Evolutionary conservation across 2,797 vertebrate genomes (phyloP).

Genomic region (Sebastes kiyomatsui): DNA sequence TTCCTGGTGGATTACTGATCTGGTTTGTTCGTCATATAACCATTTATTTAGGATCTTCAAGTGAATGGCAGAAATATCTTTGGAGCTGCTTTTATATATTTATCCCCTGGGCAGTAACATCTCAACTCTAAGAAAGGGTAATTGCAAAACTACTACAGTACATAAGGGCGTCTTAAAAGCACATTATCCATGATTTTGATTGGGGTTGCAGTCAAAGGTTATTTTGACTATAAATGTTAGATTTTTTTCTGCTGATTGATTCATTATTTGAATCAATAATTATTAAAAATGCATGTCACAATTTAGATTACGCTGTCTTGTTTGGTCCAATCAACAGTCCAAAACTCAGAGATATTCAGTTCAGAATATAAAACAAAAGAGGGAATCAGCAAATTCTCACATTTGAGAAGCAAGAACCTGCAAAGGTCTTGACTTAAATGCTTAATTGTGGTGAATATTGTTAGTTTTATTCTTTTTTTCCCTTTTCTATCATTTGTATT

Average conservation of each 20-base stretch:
- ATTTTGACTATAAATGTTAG: no score
- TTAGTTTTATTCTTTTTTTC: neutral
- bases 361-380: no score
- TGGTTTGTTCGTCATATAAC: neutral
- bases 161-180: no score
- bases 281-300: neutral
- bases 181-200: no score
- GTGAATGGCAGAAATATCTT: neutral
- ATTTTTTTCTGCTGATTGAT: neutral
- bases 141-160: neutral
- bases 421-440: neutral
- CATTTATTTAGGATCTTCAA: neutral
- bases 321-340: no score
- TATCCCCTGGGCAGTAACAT: neutral
- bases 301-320: no score
- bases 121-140: neutral
- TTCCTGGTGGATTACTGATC: neutral
- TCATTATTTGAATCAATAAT: neutral
- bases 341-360: no score
- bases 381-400: neutral
- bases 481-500: neutral
- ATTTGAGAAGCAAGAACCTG: neutral
- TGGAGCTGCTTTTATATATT: neutral
- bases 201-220: neutral
- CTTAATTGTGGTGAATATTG: neutral